Evolutionary conservation across 2,888 invertebrate genomes (phyloP), one percentile per base, ranked within the genome.

Genomic region (Macropis europaea): DNA sequence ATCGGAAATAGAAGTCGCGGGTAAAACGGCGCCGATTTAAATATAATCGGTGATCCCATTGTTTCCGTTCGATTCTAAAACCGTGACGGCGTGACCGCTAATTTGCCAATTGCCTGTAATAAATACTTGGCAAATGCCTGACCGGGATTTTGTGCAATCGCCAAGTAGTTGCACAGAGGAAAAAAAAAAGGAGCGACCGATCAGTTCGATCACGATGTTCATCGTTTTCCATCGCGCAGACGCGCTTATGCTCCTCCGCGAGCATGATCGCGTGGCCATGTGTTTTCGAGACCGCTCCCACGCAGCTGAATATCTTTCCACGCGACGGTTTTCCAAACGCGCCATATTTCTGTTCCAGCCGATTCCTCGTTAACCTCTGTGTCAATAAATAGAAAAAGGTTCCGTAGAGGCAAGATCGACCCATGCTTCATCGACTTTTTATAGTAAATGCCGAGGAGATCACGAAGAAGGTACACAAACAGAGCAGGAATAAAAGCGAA

Each of bases 91-190:
- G 68, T 63, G 53, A 67, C 62, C 71, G 61, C 50, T 63, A 79
- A 77, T 79, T 77, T 79, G 79, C 74, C 79, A 79, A 77, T 79
- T 79, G 72, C 28, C 72, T 67, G 48, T 68, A 56, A 79, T 66
- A 66, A 79, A 77, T 72, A 79, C 64, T 79, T 79, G 76, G 79
- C 79, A 79, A 71, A 71, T 48, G 56, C 57, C 64, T 59, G 48
- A 13, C n/a, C 45, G 42, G 45, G 30, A 45, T 63, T 66, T 74
- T 72, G 77, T 63, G 61, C 79, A 63, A 71, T 57, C 64, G 74
- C 79, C 79, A 77, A 76, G 68, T 43, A 68, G n/a, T n/a, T n/a
- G n/a, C n/a, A n/a, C n/a, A n/a, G n/a, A n/a, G n/a, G 57, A 61
- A 48, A 38, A 63, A 36, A 68, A 68, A 56, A 71, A 38, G 34